Evolutionary conservation across 2,113 vertebrate species (phyloP), one percentile per base, ranked within the genome.

Genomic region (Hippocampus mohnikei): DNA sequence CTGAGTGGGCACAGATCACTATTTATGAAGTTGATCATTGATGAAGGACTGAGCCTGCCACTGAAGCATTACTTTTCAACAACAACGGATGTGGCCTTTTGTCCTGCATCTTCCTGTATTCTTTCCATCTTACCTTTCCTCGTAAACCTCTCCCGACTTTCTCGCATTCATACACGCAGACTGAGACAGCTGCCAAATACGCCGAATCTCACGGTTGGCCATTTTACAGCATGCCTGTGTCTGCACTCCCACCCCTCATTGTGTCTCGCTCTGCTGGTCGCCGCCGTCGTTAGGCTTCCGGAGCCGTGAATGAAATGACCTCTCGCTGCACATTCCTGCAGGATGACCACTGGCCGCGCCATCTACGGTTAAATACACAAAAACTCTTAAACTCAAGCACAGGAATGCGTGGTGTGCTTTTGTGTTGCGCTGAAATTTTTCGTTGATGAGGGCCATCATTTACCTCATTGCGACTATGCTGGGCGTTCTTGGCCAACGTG

Each of bases 11-110:
- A 53, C 9, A 29, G 70, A 77, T 68, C 70, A 70, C 76, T 87
- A 81, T 88, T 86, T 86, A 82, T 86, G 77, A 88, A 82, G 80
- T 81, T 81, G 77, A 84, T 88, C 84, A 85, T 84, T 85, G 85
- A 87, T 86, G 75, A 75, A 88, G 73, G 40, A 69, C 75, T 84
- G 80, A 84, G 84, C 77, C 77, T 72, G 83, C 85, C 65, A 71
- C 75, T 80, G 73, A 65, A 69, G 80, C 69, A 76, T 74, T 68
- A 70, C 75, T 84, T 73, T 69, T 59, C 46, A 71, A 77, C 76
- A 68, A 73, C 40, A 6, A 41, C 15, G 2, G 46, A 74, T 70
- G 42, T 37, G 13, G 66, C 61, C 76, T 60, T 72, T 37, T 71
- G 20, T 44, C 33, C 58, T 44, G 56, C 80, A 71, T 41, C 12